A percentile compares a stretch with the other conserved stretches of the same genome.
Evolutionary conservation across 2,113 vertebrate species (phyloP).

Genomic region (Epinephelus moara): DNA sequence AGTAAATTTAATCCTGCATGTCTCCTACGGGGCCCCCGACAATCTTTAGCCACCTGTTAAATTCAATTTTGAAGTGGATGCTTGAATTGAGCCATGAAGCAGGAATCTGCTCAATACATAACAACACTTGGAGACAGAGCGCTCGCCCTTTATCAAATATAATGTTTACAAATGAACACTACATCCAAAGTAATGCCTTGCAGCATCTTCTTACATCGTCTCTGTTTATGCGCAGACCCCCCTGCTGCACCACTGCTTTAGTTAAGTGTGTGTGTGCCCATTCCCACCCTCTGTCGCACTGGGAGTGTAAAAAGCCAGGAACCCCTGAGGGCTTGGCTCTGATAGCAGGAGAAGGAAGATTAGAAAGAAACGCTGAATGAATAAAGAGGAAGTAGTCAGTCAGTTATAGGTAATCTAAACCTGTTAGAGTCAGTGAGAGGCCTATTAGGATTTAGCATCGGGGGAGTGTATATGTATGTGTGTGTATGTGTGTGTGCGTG

Average conservation of each 20-base stretch:
- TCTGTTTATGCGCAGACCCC: conserved; percentile 12
- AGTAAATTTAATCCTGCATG: conserved; percentile 18
- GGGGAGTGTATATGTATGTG: conserved; percentile 3
- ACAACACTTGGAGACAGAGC: background rate
- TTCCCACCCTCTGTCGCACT: conserved; percentile 31
- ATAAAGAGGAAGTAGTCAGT: conserved; percentile 60
- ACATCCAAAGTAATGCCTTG: background rate
- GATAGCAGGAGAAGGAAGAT: conserved; percentile 48
- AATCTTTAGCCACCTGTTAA: conserved; percentile 31
- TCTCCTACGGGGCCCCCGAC: conserved; percentile 13
- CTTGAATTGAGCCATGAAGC: conserved; percentile 7
- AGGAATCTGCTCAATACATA: background rate
- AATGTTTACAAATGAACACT: conserved; percentile 18
- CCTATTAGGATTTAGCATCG: conserved; percentile 40
- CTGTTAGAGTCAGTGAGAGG: conserved; percentile 37
- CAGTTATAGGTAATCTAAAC: conserved; percentile 66
- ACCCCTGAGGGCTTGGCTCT: conserved; percentile 34
- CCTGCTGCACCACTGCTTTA: background rate
- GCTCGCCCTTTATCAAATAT: background rate
- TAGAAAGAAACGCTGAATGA: conserved; percentile 55
- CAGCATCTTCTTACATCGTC: conserved; percentile 23
- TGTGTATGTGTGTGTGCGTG: background rate
- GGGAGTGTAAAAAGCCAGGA: conserved; percentile 31
- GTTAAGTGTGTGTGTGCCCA: conserved; percentile 20
- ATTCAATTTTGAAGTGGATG: conserved; percentile 22